These are phyloP conservation scores for Bucco capensis DNA, from an alignment of 2,113 vertebrate genomes.

Conservation along the genomic window DNA sequence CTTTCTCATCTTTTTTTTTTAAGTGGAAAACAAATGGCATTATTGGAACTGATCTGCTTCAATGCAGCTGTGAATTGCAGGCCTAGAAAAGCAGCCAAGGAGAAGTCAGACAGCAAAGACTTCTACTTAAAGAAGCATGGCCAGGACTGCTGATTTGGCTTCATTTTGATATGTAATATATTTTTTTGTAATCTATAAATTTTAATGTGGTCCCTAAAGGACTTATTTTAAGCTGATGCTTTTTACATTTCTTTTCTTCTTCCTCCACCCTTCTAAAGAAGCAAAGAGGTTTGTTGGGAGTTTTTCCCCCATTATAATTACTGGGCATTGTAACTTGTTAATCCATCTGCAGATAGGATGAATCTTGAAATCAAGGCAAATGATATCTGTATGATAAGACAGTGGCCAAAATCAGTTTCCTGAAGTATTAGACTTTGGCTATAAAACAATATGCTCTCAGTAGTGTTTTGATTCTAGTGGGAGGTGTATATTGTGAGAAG, in stretches of 20 bases:
- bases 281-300: background rate
- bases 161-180: slow-evolving; percentile 47
- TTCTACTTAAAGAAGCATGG: slow-evolving; percentile 43
- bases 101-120: slow-evolving; percentile 58
- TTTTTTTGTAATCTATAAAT: slow-evolving; percentile 59
- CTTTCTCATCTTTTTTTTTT: background rate
- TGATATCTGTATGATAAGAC: background rate
- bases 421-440: background rate
- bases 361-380: background rate
- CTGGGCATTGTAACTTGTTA: slow-evolving; percentile 1
- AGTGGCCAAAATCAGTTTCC: background rate
- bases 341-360: slow-evolving; percentile 9
- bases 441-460: background rate
- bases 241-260: slow-evolving; percentile 45
- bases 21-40: slow-evolving; percentile 69
- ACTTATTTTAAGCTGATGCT: slow-evolving; percentile 5
- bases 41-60: slow-evolving; percentile 54
- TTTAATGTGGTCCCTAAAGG: slow-evolving; percentile 52
- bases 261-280: background rate
- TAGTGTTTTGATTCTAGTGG: background rate
- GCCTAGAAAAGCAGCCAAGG: slow-evolving; percentile 59
- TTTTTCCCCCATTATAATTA: background rate
- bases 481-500: background rate
- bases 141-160: slow-evolving; percentile 70
- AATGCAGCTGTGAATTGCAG: slow-evolving; percentile 70